These are phyloP conservation scores for Caenorhabditis inopinata DNA, from an alignment of 1,140 invertebrate species.

Conservation along the genomic window DNA sequence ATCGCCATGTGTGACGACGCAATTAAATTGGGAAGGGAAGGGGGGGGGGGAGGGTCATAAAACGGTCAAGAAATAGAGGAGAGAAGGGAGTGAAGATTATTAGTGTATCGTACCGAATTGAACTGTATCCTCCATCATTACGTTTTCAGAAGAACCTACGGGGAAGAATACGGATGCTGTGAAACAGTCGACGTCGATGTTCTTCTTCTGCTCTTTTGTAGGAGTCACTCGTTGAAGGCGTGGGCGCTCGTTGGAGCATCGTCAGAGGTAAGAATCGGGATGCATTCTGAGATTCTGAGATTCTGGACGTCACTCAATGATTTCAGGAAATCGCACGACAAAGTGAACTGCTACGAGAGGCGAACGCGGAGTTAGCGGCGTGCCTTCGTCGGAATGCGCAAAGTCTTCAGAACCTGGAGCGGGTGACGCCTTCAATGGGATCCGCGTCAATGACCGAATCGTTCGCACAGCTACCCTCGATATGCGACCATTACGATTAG, in stretches of 20 bases:
- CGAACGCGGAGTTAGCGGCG: constrained; percentile 36
- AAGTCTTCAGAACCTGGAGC: not conserved
- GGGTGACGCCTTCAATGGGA: not conserved
- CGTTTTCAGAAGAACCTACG: constrained; percentile 59
- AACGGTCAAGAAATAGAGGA: not conserved
- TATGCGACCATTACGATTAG: constrained; percentile 5
- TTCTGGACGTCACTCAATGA: not conserved
- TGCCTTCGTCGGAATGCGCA: not conserved
- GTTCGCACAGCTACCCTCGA: not conserved
- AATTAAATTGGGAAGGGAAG: not conserved
- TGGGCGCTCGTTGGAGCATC: constrained; percentile 62
- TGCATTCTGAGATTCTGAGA: not conserved
- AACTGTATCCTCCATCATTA: not conserved
- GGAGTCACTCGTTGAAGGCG: constrained; percentile 58
- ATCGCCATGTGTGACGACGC: not conserved
- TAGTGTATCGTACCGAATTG: not conserved
- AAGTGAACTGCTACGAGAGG: constrained; percentile 37
- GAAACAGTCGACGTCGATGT: constrained; percentile 63
- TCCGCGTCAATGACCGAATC: not conserved
- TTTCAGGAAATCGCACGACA: constrained; percentile 19
- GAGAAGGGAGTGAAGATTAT: not conserved
- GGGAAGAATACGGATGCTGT: constrained; percentile 63
- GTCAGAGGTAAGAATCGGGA: constrained; percentile 38
- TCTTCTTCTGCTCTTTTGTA: constrained; percentile 62
- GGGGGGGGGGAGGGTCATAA: not conserved